Evolutionary conservation across 2,113 vertebrate species (phyloP), one percentile per base, ranked within the genome.

Genomic region (Tachycineta bicolor): DNA sequence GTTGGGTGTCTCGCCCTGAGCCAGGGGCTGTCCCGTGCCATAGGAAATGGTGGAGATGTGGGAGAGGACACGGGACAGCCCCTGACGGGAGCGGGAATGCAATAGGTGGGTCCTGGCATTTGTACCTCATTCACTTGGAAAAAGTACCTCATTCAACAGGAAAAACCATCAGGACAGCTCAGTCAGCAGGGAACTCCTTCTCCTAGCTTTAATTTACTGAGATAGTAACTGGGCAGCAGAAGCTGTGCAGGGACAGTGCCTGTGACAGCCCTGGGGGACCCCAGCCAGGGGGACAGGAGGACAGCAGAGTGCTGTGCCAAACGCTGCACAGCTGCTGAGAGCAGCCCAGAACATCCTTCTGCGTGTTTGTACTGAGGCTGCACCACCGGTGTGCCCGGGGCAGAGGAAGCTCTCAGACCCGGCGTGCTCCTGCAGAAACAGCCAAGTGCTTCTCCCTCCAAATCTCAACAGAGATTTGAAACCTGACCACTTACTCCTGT

Each of bases 381-480:
- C 53, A 23, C 0, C 41, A 3, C 18, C 31, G 1, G 20, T 1
- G 2, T 15, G 1, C 0, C 1, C 0, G 68, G n/a, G 4, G 47
- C 75, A 46, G 20, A 8, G 6, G 4, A 1, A n/a, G 53, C 82
- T 29, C 93, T 33, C 1, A 0, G n/a, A 17, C 9, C 25, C 2
- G 0, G 62, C 47, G 7, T 2, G 67, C 67, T 71, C 60, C 85
- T 10, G 43, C 77, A 75, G 5, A 2, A 65, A 69, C 21, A 6
- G 56, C 47, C 15, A 1, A 10, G 22, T 0, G 0, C 6, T 65
- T 20, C 43, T 12, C 43, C 25, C 44, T 62, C 14, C 3, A 1
- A 55, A 47, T 0, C 46, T 5, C 0, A 5, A 3, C 49, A 1
- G 28, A 87, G 29, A 26, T 3, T 14, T 5, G 1, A 16, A 71